A percentile compares a stretch with the other conserved stretches of the same genome.
phyloP scores from a whole-genome alignment of 2,113 vertebrate genomes.

The Myocastor coypus region DNA sequence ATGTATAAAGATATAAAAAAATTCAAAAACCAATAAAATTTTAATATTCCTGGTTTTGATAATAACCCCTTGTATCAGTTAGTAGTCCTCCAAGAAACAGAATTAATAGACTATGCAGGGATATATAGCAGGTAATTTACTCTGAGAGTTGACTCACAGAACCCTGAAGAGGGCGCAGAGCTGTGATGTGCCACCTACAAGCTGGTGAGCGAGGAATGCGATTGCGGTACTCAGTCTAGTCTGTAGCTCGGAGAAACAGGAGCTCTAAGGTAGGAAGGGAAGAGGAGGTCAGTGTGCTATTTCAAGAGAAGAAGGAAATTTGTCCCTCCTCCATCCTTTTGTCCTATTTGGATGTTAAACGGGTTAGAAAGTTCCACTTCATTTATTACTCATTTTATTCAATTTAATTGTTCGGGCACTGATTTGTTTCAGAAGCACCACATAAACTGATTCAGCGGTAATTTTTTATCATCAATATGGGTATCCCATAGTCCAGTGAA shows the following conservation, averaged over 20 bases:
- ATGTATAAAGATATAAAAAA: not conserved
- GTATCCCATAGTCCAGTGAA: no score
- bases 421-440: not conserved
- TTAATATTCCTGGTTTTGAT: not conserved
- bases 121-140: not conserved
- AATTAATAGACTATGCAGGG: not conserved
- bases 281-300: not conserved
- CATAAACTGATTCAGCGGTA: no score
- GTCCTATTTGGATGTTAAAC: not conserved
- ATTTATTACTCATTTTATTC: not conserved
- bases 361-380: not conserved
- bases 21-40: not conserved
- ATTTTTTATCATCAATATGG: not conserved
- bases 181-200: not conserved
- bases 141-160: not conserved
- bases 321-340: not conserved
- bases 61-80: not conserved
- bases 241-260: not conserved
- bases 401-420: not conserved
- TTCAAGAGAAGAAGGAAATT: not conserved
- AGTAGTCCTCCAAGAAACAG: not conserved
- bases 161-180: not conserved
- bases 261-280: not conserved
- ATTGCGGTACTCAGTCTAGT: not conserved
- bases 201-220: not conserved